Evolutionary conservation across 2,797 vertebrate species (phyloP).

Genomic region (Limnodromus scolopaceus): DNA sequence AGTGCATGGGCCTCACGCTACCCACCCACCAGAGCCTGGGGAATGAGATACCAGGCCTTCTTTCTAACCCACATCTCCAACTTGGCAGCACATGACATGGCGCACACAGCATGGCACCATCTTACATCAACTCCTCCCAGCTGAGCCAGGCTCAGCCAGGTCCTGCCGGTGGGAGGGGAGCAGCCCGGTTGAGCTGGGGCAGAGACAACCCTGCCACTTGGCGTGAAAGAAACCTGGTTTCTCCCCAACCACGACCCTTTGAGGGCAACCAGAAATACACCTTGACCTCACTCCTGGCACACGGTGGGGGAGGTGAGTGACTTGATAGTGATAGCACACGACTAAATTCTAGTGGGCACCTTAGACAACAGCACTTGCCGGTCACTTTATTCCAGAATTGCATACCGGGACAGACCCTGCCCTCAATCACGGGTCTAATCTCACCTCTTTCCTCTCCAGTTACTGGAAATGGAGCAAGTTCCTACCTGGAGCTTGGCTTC

Average conservation of each 20-base stretch:
- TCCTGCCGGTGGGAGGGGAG: slow-evolving; percentile 1
- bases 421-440: neutral
- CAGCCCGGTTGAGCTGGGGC: slow-evolving; percentile 17
- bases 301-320: slow-evolving; percentile 60
- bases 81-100: slow-evolving; percentile 73
- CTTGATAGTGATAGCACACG: neutral
- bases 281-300: slow-evolving; percentile 73
- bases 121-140: slow-evolving; percentile 50
- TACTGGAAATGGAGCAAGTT: neutral
- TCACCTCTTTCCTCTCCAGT: slow-evolving; percentile 55
- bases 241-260: neutral
- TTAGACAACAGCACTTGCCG: slow-evolving; percentile 60
- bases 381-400: slow-evolving; percentile 51
- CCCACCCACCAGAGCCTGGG: slow-evolving; percentile 72
- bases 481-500: slow-evolving; percentile 35
- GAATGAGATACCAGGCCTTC: slow-evolving; percentile 71
- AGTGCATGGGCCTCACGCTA: slow-evolving; percentile 79
- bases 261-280: slow-evolving; percentile 56
- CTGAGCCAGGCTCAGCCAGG: slow-evolving; percentile 41
- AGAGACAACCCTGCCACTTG: neutral
- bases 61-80: slow-evolving; percentile 76
- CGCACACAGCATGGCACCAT: slow-evolving; percentile 73
- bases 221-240: slow-evolving; percentile 18
- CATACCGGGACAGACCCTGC: slow-evolving; percentile 37
- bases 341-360: slow-evolving; percentile 69